phyloP scores from a whole-genome alignment of 2,797 vertebrate species.

The Helarctos malayanus region DNA sequence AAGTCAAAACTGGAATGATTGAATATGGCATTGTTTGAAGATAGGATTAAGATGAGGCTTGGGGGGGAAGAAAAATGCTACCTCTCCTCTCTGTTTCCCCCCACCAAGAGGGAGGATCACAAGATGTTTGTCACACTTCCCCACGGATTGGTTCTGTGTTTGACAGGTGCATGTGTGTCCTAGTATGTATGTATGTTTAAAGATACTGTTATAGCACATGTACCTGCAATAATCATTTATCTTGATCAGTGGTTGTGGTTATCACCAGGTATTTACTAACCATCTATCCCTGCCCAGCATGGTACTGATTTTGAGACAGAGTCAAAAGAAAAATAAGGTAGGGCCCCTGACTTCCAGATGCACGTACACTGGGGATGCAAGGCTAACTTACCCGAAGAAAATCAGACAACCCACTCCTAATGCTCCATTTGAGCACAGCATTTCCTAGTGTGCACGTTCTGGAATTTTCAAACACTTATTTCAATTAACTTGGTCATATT shows the following conservation, averaged over 20 bases:
- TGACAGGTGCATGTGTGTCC: not conserved
- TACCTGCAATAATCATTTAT: not conserved
- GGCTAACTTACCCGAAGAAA: not conserved
- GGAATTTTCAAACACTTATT: slow-evolving; percentile 17
- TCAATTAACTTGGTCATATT: not conserved
- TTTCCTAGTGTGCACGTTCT: not conserved
- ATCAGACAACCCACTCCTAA: not conserved
- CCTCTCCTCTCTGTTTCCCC: not conserved
- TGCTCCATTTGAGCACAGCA: not conserved
- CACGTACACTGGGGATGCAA: not conserved
- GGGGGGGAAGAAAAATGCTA: not conserved
- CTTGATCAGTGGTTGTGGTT: not conserved
- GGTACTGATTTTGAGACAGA: not conserved
- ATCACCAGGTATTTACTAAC: not conserved
- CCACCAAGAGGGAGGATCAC: not conserved
- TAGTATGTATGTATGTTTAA: not conserved
- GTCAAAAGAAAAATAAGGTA: slow-evolving; percentile 1
- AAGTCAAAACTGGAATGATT: not conserved
- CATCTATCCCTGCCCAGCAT: not conserved
- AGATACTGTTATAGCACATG: not conserved
- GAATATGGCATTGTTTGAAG: not conserved
- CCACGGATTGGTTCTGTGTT: not conserved
- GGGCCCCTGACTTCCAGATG: not conserved
- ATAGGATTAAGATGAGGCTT: not conserved
- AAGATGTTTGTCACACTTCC: not conserved